Base-by-base conservation (phyloP, 2,113 vertebrate genomes). In the Rhinopomastus cyanomelas region DNA sequence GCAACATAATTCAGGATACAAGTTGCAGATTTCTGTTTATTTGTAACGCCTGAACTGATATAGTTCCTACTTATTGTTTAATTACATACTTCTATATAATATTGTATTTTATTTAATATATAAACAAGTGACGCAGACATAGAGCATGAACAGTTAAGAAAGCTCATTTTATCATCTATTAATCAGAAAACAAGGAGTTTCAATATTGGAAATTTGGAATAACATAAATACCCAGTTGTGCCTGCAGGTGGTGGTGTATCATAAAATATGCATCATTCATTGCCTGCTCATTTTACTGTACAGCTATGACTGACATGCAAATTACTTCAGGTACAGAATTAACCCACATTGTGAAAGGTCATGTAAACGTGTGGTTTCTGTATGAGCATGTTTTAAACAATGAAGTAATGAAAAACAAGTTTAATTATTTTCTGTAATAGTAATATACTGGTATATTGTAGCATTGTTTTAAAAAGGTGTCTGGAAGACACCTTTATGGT, bases 201-300 rank as follows among this genome's bases (percentile, higher is more conserved):
- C 64, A 9, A 3, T n/a, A n/a, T 26, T 81, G 9, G 12, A 65
- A n/a, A 73, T 17, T 71, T 6, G n/a, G 4, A n/a, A n/a, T n/a
- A n/a, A n/a, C n/a, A n/a, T n/a, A n/a, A n/a, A n/a, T n/a, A n/a
- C n/a, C 77, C 74, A 42, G 9, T 75, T 17, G 27, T 72, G 51
- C 71, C 95, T 89, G 80, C 84, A 96, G 96, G 71, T 97, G 96
- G 96, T 66, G 82, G 86, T 95, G 71, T 87, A 74, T 39, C 79
- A 93, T 92, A 93, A 95, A 89, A 27, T 53, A 93, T 89, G 10
- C 6, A 17, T 18, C 49, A 4, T 10, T 34, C 8, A 12, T 12
- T n/a, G 21, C 7, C 13, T 57, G 8, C 32, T 55, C 7, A 36
- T 78, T 78, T 88, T 32, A 72, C 8, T 6, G 1, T 10, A 8